A percentile compares a stretch with the other conserved stretches of the same genome.
These are phyloP conservation scores for Salarias fasciatus DNA, from an alignment of 2,797 vertebrate genomes.

Conservation along the genomic window DNA sequence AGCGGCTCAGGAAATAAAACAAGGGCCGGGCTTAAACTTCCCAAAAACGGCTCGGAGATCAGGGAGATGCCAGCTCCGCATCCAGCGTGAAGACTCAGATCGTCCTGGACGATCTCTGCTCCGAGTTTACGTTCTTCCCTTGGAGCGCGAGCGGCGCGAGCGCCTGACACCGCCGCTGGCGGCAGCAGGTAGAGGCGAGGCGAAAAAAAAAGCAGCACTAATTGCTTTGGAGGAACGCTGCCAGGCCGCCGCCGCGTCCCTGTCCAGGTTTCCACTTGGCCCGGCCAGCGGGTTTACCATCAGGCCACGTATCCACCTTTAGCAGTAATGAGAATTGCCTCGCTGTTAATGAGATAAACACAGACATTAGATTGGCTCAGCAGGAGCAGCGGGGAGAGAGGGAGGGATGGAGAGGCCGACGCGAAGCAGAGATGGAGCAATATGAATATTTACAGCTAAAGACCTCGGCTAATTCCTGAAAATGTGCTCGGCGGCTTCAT, in stretches of 20 bases:
- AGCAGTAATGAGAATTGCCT: constrained; percentile 70
- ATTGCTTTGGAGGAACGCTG: constrained; percentile 54
- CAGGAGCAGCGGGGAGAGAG: constrained; percentile 40
- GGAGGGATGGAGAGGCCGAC: constrained; percentile 18
- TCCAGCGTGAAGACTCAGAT: no score
- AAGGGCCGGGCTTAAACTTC: constrained; percentile 28
- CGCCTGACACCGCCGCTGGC: constrained; percentile 23
- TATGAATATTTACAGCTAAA: constrained; percentile 53
- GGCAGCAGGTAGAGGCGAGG: constrained; percentile 19
- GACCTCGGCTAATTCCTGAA: constrained; percentile 37
- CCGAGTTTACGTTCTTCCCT: background rate
- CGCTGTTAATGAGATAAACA: constrained; percentile 81
- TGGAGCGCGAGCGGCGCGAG: background rate
- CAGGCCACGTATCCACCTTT: constrained; percentile 65
- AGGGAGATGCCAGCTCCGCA: no score
- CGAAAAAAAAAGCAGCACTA: constrained; percentile 37
- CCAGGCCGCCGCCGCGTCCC: constrained; percentile 30
- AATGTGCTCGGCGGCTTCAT: constrained; percentile 49
- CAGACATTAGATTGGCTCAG: constrained; percentile 76
- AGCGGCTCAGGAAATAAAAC: constrained; percentile 35
- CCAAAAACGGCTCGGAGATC: constrained; percentile 28
- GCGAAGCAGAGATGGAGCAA: constrained; percentile 28
- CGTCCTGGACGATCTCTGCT: no score
- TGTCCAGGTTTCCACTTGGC: constrained; percentile 43
- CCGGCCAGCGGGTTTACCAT: constrained; percentile 66